These are phyloP conservation scores for Ceriagrion tenellum DNA, from an alignment of 2,888 invertebrate species.

Conservation along the genomic window DNA sequence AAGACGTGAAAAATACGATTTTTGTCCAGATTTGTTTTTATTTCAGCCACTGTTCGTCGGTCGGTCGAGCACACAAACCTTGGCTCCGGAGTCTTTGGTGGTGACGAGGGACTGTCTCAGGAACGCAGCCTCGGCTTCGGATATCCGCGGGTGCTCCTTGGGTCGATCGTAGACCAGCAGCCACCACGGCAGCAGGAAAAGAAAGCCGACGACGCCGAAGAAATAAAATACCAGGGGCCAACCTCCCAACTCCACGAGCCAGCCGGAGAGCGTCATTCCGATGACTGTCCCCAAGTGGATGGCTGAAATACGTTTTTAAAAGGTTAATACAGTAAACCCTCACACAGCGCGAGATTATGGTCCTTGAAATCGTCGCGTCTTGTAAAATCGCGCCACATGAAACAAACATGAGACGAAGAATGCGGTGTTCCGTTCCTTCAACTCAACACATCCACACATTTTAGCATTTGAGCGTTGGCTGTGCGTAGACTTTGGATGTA, in stretches of 20 bases:
- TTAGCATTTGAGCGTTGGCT: too few relatives aligned
- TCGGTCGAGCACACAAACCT: neutral
- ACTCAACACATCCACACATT: too few relatives aligned
- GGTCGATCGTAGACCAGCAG: slow-evolving; percentile 79
- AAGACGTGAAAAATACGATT: too few relatives aligned
- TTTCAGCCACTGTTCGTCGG: too few relatives aligned
- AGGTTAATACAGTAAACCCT: too few relatives aligned
- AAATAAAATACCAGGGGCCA: slow-evolving; percentile 59
- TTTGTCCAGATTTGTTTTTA: too few relatives aligned
- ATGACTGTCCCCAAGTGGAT: slow-evolving; percentile 68
- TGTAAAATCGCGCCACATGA: too few relatives aligned
- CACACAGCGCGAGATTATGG: too few relatives aligned
- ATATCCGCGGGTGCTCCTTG: slow-evolving; percentile 78
- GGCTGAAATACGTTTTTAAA: slow-evolving; percentile 38
- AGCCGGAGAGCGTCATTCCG: slow-evolving; percentile 69
- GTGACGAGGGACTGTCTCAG: neutral
- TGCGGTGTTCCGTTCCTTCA: too few relatives aligned
- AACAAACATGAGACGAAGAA: neutral
- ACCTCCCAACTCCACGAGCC: slow-evolving; percentile 63
- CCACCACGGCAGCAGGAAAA: slow-evolving; percentile 78
- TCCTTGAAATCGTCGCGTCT: too few relatives aligned
- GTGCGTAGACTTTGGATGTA: too few relatives aligned
- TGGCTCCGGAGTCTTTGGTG: neutral
- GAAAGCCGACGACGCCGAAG: slow-evolving; percentile 76
- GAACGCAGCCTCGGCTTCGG: slow-evolving; percentile 74